phyloP scores from a whole-genome alignment of 2,113 vertebrate genomes.

The Todiramphus saurophagus region DNA sequence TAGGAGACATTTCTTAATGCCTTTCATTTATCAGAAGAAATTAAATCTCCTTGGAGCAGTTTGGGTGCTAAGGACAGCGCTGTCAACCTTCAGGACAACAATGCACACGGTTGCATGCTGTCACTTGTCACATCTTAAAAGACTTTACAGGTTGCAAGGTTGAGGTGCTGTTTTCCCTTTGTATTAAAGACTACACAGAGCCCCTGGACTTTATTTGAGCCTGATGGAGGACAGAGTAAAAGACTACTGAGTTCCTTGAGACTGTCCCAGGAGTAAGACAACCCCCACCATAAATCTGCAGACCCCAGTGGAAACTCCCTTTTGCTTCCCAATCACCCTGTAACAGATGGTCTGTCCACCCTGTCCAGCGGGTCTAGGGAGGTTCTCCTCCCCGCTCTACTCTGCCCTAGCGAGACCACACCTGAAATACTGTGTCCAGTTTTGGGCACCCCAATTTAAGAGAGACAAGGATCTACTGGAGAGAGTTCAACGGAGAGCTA shows the following conservation, averaged over 20 bases:
- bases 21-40: slow-evolving; percentile 17
- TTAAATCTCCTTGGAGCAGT: not conserved
- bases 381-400: too few species aligned
- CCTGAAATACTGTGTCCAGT: too few species aligned
- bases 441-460: too few species aligned
- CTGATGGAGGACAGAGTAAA: not conserved
- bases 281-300: accelerated
- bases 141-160: not conserved
- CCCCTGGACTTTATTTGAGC: not conserved
- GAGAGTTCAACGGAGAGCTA: too few species aligned
- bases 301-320: too few species aligned
- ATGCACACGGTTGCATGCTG: accelerated
- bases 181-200: not conserved
- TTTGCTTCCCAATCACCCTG: not conserved
- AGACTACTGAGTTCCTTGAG: accelerated
- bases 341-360: too few species aligned
- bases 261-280: not conserved
- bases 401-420: too few species aligned
- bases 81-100: not conserved
- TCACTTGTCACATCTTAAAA: not conserved
- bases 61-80: not conserved
- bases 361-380: too few species aligned
- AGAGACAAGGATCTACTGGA: too few species aligned
- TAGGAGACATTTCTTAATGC: not conserved
- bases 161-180: not conserved